phyloP scores from a whole-genome alignment of 1,140 invertebrate genomes.

The Centruroides sculpturatus region DNA sequence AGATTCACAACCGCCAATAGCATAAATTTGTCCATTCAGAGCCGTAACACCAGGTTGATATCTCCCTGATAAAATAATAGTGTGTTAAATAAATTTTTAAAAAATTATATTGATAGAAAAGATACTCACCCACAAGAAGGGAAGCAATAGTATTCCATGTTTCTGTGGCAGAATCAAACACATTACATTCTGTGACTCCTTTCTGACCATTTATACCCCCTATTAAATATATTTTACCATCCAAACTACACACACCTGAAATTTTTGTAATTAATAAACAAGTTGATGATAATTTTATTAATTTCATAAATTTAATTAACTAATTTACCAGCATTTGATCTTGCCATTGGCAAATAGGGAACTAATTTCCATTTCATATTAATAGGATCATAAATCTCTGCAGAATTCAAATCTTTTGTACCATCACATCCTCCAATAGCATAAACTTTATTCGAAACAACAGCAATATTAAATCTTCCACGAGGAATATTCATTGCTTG shows the following conservation, averaged over 20 bases:
- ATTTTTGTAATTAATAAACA: not conserved
- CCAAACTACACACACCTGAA: slow-evolving; percentile 50
- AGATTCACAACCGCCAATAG: slow-evolving; percentile 38
- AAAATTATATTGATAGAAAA: not conserved
- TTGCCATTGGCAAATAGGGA: slow-evolving; percentile 44
- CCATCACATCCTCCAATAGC: slow-evolving; percentile 64
- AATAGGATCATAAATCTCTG: slow-evolving; percentile 46
- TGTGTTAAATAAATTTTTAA: not conserved
- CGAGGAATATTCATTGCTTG: slow-evolving; percentile 51
- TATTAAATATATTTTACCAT: slow-evolving; percentile 55
- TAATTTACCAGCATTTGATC: slow-evolving; percentile 44
- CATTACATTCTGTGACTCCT: slow-evolving; percentile 57
- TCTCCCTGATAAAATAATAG: slow-evolving; percentile 37
- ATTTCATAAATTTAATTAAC: too few relatives aligned
- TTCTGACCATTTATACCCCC: slow-evolving; percentile 65
- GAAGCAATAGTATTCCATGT: slow-evolving; percentile 50
- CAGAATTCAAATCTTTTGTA: slow-evolving; percentile 48
- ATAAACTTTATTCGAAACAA: slow-evolving; percentile 49
- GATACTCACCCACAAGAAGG: slow-evolving; percentile 41
- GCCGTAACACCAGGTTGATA: slow-evolving; percentile 50
- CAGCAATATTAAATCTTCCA: slow-evolving; percentile 56
- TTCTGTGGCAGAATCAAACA: slow-evolving; percentile 44
- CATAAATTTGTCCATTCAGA: slow-evolving; percentile 33
- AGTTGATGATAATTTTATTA: not conserved
- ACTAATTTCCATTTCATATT: slow-evolving; percentile 44